phyloP scores from a whole-genome alignment of 2,113 vertebrate genomes.

The Phodopus roborovskii region DNA sequence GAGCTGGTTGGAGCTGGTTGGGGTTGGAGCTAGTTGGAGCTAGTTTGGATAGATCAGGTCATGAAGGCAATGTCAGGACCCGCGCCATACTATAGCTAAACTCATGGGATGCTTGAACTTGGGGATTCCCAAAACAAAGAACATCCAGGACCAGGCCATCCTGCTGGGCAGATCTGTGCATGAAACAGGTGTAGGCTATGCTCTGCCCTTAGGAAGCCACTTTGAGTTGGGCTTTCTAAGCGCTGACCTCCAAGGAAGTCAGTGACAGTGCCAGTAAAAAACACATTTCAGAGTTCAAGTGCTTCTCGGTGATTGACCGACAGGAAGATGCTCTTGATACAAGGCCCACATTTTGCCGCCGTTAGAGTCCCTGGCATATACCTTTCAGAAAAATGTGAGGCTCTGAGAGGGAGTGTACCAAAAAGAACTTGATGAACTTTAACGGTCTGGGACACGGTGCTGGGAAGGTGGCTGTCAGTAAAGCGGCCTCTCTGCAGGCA shows the following conservation, averaged over 20 bases:
- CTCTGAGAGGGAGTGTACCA: neutral
- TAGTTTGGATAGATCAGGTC: neutral
- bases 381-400: neutral
- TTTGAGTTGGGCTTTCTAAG: slow-evolving; percentile 38
- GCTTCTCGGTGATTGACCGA: neutral
- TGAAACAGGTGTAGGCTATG: neutral
- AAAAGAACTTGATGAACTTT: neutral
- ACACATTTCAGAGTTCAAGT: neutral
- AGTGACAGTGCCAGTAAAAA: neutral
- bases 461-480: neutral
- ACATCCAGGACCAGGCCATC: too few species aligned
- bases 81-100: neutral
- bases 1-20: too few species aligned
- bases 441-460: neutral
- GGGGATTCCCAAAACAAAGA: neutral
- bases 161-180: neutral
- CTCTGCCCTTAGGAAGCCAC: neutral
- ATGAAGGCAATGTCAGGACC: neutral
- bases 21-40: neutral
- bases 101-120: neutral
- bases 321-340: neutral
- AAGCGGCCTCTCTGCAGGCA: neutral
- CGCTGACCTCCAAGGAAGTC: neutral
- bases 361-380: neutral
- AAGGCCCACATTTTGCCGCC: neutral